A percentile compares a stretch with the other conserved stretches of the same genome.
Conservation (phyloP, 1,140 invertebrate genomes). For the Anadara kagoshimensis region DNA sequence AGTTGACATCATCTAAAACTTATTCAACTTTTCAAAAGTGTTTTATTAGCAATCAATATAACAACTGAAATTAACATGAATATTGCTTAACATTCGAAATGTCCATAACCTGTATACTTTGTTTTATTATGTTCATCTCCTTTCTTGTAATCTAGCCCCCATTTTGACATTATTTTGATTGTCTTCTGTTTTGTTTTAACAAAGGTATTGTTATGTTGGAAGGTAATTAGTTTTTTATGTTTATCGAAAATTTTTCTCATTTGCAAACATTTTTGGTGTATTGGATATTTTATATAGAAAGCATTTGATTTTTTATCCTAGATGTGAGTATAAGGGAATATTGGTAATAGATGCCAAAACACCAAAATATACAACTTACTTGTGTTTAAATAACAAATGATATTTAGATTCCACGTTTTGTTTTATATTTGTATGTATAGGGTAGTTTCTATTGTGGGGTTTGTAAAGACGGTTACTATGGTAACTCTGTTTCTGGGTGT, state of each 20-base stretch:
- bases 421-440: constrained; percentile 28
- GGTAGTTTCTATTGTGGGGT: constrained; percentile 58
- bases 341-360: no score
- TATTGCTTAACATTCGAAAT: no score
- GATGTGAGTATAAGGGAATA: no score
- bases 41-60: no score
- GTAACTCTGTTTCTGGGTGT: constrained; percentile 47
- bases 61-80: no score
- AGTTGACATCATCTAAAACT: constrained; percentile 1
- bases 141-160: no score
- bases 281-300: not conserved
- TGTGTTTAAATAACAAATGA: no score
- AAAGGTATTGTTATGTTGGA: not conserved
- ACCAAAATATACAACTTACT: no score
- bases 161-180: no score
- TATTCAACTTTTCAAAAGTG: no score
- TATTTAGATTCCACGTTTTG: not conserved
- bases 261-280: not conserved
- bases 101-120: no score
- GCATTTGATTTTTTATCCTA: not conserved
- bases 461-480: constrained; percentile 56
- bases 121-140: no score
- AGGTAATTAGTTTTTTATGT: not conserved
- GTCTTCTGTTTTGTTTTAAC: not conserved
- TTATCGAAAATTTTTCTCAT: not conserved